Evolutionary conservation across 2,113 vertebrate genomes (phyloP).

Genomic region (Limnothrissa miodon): DNA sequence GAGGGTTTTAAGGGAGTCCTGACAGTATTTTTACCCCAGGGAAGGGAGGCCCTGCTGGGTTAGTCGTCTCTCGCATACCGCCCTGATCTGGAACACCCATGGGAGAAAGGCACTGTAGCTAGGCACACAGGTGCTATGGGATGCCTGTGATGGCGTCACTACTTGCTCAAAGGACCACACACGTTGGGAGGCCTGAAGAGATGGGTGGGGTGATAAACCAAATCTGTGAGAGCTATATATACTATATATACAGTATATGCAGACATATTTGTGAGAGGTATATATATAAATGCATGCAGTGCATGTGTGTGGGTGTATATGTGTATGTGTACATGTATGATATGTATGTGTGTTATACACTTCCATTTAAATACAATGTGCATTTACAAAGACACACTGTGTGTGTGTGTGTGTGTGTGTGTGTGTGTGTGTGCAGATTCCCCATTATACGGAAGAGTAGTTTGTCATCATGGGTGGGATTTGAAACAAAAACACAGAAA

Average conservation of each 20-base stretch:
- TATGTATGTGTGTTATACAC: too few species aligned
- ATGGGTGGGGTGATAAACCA: neutral
- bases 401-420: too few species aligned
- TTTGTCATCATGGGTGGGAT: neutral
- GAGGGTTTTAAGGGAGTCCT: neutral
- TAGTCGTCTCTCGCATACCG: neutral
- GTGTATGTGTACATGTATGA: too few species aligned
- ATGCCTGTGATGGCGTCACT: neutral
- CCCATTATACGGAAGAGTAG: neutral
- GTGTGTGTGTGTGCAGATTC: neutral
- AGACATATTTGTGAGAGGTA: too few species aligned
- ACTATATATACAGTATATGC: neutral
- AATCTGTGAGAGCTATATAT: neutral
- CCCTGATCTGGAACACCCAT: neutral
- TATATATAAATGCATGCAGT: too few species aligned
- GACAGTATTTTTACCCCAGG: neutral
- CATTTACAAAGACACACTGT: too few species aligned
- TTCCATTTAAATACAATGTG: too few species aligned
- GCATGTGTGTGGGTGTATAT: too few species aligned
- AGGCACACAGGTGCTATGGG: neutral
- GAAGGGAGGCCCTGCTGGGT: slow-evolving; percentile 2
- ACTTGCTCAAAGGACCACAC: neutral
- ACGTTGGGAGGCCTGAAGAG: neutral
- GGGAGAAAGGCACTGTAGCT: neutral
- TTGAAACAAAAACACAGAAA: neutral